Evolutionary conservation across 2,113 vertebrate species (phyloP).

Genomic region (Dipodomys spectabilis): DNA sequence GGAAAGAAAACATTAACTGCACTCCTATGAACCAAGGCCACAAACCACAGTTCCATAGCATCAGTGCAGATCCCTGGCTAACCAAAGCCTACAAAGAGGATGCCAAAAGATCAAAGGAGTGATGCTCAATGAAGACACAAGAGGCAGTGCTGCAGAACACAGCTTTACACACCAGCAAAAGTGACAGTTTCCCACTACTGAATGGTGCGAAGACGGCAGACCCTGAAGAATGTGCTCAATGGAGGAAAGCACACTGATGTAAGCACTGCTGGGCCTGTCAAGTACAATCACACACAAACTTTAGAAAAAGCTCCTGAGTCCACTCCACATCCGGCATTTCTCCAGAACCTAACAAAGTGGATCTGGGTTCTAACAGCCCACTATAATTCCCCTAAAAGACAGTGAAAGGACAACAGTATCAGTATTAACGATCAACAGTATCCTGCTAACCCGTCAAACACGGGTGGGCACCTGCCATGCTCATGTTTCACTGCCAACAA

Average conservation of each 20-base stretch:
- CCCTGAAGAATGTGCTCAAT: not conserved
- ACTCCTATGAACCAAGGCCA: not conserved
- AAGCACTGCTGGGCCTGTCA: no score
- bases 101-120: not conserved
- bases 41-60: not conserved
- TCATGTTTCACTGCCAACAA: not conserved
- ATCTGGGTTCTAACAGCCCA: not conserved
- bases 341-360: not conserved
- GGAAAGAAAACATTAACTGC: accelerated
- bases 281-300: not conserved
- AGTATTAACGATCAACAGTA: not conserved
- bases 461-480: not conserved
- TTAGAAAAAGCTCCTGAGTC: not conserved
- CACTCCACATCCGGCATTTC: not conserved
- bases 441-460: not conserved
- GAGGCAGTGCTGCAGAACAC: not conserved
- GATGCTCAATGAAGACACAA: not conserved
- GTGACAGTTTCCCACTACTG: not conserved
- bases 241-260: not conserved
- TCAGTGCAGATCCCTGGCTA: not conserved
- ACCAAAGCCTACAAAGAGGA: not conserved
- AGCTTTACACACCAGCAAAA: not conserved
- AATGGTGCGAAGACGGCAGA: not conserved
- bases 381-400: not conserved
- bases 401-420: not conserved